Evolutionary conservation across 92 coral and sea anemone species (phyloP).

Genomic region (Epizoanthus scotinus): DNA sequence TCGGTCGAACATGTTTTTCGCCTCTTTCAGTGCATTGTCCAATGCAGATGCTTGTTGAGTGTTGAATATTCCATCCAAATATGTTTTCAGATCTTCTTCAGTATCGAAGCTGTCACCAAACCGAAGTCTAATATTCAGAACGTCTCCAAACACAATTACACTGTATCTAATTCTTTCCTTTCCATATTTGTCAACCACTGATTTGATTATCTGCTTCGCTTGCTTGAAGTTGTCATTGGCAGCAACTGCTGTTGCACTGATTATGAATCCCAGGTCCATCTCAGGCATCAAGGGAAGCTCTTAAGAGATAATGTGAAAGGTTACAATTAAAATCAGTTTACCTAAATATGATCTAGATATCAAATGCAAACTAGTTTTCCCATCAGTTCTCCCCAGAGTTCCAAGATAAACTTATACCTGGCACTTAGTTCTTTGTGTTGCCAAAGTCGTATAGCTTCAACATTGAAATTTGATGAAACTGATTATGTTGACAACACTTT

Average conservation of each 20-base stretch:
- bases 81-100: slow-evolving; percentile 45
- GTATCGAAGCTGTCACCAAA: slow-evolving; percentile 37
- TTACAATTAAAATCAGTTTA: no score
- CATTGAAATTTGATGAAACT: no score
- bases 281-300: slow-evolving; percentile 30
- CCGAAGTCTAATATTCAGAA: slow-evolving; percentile 44
- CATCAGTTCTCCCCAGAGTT: no score
- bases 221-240: slow-evolving; percentile 34
- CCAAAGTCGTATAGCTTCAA: no score
- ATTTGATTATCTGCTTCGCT: slow-evolving; percentile 20
- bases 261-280: slow-evolving; percentile 50
- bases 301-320: no score
- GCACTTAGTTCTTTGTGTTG: no score
- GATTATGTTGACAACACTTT: no score
- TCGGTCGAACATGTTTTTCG: slow-evolving; percentile 52
- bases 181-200: slow-evolving; percentile 40
- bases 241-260: slow-evolving; percentile 42
- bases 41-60: slow-evolving; percentile 25
- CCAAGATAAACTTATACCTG: no score
- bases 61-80: slow-evolving; percentile 33
- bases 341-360: no score
- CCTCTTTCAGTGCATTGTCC: slow-evolving; percentile 51
- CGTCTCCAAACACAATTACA: slow-evolving; percentile 40
- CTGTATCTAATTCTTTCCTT: slow-evolving; percentile 42
- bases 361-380: no score